Evolutionary conservation across 2,113 vertebrate genomes (phyloP).

Genomic region (Cynocephalus volans): DNA sequence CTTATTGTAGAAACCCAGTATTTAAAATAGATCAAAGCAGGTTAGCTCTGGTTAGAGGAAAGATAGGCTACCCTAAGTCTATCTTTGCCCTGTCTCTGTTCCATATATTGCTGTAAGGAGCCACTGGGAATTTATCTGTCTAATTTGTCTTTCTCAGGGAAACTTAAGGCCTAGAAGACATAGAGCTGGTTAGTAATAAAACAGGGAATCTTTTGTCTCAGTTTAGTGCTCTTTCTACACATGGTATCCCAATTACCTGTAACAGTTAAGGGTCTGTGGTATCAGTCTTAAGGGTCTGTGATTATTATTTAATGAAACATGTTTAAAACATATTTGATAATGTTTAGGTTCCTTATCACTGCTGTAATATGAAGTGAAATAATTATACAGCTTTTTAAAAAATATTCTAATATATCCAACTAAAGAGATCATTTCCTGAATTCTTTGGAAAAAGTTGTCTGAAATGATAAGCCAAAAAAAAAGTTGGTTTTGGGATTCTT

Average conservation of each 20-base stretch:
- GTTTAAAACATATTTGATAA: constrained; percentile 8
- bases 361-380: constrained; percentile 20
- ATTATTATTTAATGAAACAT: constrained; percentile 47
- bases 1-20: not conserved
- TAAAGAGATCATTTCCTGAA: not conserved
- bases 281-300: not conserved
- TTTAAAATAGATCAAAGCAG: not conserved
- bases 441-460: constrained; percentile 4
- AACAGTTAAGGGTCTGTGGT: not conserved
- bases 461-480: not conserved
- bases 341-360: not conserved
- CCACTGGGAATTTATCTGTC: not conserved
- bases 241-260: not conserved
- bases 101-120: not conserved
- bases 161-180: not conserved
- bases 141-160: constrained; percentile 1
- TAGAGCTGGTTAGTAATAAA: not conserved
- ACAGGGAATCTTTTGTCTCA: not conserved
- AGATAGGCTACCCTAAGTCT: not conserved
- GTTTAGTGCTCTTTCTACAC: not conserved
- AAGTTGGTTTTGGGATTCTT: not conserved
- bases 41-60: not conserved
- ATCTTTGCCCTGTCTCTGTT: not conserved
- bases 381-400: not conserved
- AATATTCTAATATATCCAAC: not conserved